Evolutionary conservation across 2,113 vertebrate species (phyloP), one percentile per base, ranked within the genome.

Genomic region (Dolichotis patagonum): DNA sequence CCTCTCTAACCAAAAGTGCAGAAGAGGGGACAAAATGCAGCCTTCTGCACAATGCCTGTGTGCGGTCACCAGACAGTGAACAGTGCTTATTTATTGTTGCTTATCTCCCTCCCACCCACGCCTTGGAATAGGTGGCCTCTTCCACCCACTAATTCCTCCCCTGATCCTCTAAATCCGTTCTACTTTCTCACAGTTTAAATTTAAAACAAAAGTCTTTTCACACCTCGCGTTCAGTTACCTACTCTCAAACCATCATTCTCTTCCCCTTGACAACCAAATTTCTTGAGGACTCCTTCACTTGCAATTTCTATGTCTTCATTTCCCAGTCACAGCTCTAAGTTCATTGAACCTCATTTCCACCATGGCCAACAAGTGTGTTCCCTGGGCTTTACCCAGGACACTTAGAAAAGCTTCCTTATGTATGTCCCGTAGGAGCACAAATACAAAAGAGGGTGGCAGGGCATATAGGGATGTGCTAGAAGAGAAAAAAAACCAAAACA

Each of bases 231-330:
- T 41, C 52, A 87, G 24, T 28, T 12, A 24, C 60, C 9, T 26
- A 28, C 5, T 2, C 7, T 67, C 41, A 5, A 6, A 1, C 0
- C 35, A 0, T 38, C 13, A 28, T n/a, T 46, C 28, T 56, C 87
- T 82, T 60, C 32, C 26, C n/a, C 19, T 58, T 58, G 11, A 16
- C 26, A 85, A 10, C 17, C 14, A 20, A 11, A 58, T 58, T 16
- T 63, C 71, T 13, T 43, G 43, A 30, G 17, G 5, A 46, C 22
- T n/a, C 58, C 87, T 19, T 12, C 35, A 63, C 38, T 30, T 41
- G 43, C 58, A 30, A 62, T 5, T 41, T 20, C 87, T 4, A 28
- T 0, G 0, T 7, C 54, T 20, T 52, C 62, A 14, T 71, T 78
- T 20, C 83, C 43, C 49, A 32, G 7, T 73, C 54, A 28, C 0